Conservation (phyloP, 2,797 vertebrate species). For the Centropyge bicolor region DNA sequence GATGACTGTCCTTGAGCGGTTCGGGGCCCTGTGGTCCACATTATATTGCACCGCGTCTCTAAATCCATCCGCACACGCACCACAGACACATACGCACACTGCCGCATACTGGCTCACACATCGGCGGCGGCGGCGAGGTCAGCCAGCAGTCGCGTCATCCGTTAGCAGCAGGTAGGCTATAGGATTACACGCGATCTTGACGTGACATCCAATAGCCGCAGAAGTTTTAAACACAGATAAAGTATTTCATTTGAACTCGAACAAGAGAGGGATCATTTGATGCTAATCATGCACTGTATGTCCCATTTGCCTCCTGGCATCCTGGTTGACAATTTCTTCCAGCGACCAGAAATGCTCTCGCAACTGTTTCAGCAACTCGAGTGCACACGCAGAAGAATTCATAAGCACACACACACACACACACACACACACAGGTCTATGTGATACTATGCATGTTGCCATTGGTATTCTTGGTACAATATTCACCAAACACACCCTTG, state of each 20-base stretch:
- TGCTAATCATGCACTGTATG: conserved; percentile 55
- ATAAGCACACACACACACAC: not conserved
- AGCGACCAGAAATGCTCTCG: conserved; percentile 55
- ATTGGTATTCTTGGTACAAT: conserved; percentile 33
- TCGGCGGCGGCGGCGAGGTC: conserved; percentile 67
- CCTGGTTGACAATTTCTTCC: conserved; percentile 50
- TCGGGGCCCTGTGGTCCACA: conserved; percentile 54
- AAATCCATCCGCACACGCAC: conserved; percentile 57
- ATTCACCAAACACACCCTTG: conserved; percentile 58
- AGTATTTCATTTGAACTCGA: conserved; percentile 75
- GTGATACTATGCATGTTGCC: conserved; percentile 31
- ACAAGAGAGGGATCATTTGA: conserved; percentile 70
- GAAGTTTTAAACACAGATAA: conserved; percentile 73
- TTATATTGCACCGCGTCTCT: conserved; percentile 46
- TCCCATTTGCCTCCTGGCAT: conserved; percentile 63
- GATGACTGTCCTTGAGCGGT: conserved; percentile 65
- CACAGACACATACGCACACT: conserved; percentile 52
- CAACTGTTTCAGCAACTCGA: conserved; percentile 60
- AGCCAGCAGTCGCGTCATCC: conserved; percentile 76
- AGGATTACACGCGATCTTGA: conserved; percentile 66
- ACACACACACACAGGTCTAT: conserved; percentile 17
- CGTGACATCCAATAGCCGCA: conserved; percentile 69
- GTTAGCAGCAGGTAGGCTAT: conserved; percentile 65
- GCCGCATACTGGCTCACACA: conserved; percentile 50
- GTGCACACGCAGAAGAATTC: not conserved